A percentile compares a stretch with the other conserved stretches of the same genome.
Evolutionary conservation across 53 echinoderm and acorn worm genomes (phyloP).

Genomic region (Stichopus horrens): DNA sequence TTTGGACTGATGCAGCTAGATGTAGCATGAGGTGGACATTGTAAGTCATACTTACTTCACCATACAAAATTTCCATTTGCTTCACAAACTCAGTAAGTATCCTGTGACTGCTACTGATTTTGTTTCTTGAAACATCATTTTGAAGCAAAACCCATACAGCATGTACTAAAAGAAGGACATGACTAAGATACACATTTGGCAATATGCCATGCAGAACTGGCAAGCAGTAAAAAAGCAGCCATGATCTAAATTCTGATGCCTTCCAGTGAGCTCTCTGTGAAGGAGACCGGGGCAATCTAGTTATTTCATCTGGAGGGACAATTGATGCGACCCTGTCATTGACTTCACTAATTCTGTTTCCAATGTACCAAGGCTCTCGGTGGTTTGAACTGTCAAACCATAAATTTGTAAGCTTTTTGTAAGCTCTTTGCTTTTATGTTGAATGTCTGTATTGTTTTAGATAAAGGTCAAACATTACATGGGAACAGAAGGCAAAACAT

Average conservation of each 20-base stretch:
- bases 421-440: too few species aligned
- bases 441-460: too few species aligned
- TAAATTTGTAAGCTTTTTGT: slow-evolving; percentile 23
- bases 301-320: slow-evolving; percentile 50
- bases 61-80: slow-evolving; percentile 44
- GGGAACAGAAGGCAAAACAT: too few species aligned
- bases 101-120: slow-evolving; percentile 4
- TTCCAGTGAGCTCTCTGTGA: slow-evolving; percentile 53
- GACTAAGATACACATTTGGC: slow-evolving; percentile 21
- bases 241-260: slow-evolving; percentile 56
- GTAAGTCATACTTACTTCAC: slow-evolving; percentile 31
- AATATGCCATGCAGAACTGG: slow-evolving; percentile 47
- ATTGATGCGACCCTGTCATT: not conserved
- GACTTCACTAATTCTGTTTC: not conserved
- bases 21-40: slow-evolving; percentile 61
- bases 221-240: slow-evolving; percentile 53
- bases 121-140: not conserved
- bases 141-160: slow-evolving; percentile 37
- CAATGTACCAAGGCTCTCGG: slow-evolving; percentile 25
- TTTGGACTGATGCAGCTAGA: slow-evolving; percentile 40
- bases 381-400: slow-evolving; percentile 41
- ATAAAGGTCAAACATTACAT: too few species aligned
- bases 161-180: slow-evolving; percentile 48
- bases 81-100: slow-evolving; percentile 50
- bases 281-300: slow-evolving; percentile 48